Base-by-base conservation (phyloP, 2,797 vertebrate genomes). In the Galagoides demidoff region DNA sequence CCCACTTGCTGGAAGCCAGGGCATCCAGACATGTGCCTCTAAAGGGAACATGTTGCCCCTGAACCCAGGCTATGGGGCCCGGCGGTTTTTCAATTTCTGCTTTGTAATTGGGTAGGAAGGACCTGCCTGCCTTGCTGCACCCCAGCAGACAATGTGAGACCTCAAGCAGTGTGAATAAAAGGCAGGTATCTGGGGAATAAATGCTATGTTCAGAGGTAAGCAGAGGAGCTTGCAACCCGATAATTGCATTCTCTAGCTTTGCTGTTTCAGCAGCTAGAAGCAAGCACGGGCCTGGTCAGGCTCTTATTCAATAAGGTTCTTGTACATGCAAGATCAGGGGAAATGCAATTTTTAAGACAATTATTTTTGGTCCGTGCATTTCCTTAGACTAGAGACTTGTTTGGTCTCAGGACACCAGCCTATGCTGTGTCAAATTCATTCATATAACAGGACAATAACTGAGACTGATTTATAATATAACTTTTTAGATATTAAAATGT, bases 401-500 rank as follows among this genome's bases (percentile, higher is more conserved):
- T 64, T 25, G 71, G 87, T 83, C 92, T 84, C 52, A 77, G 89
- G 93, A 88, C 11, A 68, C 29, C 5, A 37, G 45, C 14, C 79
- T 12, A n/a, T 0, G 22, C 0, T 25, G 64, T 73, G 52, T 88
- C 25, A 10, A 64, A 43, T 52, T 76, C 64, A 43, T 90, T 89
- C 89, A 43, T 55, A 12, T 11, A 61, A 86, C 0, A 74, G 61
- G 49, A 91, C n/a, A 74, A 84, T n/a, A 74, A 37, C 49, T 2
- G 0, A 43, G 29, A 70, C 17, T 82, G 17, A 66, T 78, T 92
- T 93, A 70, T 39, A 92, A 79, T 0, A 0, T 16, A 93, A 86
- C 66, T 39, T 76, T 96, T 45, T 93, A 61, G 43, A 92, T 73
- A 91, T 89, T 92, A 97, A 94, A 89, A 92, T 95, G 94, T 97